These are phyloP conservation scores for Oedothorax gibbosus DNA, from an alignment of 1,140 invertebrate species.

Conservation along the genomic window DNA sequence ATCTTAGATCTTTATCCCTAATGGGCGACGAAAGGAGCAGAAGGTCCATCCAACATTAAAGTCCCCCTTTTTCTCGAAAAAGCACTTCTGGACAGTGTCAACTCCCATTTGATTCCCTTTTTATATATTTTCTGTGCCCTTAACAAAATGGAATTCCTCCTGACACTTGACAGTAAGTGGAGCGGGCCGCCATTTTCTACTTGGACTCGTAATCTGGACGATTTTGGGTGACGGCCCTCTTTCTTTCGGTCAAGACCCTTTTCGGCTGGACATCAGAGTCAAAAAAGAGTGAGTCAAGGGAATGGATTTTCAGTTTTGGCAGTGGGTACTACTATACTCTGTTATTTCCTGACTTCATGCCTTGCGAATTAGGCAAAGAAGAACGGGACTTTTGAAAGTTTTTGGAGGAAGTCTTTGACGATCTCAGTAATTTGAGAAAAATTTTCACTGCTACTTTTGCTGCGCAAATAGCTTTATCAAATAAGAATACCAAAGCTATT, in stretches of 20 bases:
- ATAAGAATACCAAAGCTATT: no score
- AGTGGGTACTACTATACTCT: neutral
- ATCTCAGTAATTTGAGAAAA: no score
- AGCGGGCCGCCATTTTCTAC: slow-evolving; percentile 40
- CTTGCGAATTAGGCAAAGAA: no score
- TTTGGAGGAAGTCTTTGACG: no score
- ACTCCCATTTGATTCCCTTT: slow-evolving; percentile 55
- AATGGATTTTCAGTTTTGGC: neutral
- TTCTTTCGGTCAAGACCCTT: neutral
- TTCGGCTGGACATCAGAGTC: slow-evolving; percentile 7
- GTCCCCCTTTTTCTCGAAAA: slow-evolving; percentile 40
- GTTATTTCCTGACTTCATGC: neutral
- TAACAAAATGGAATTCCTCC: slow-evolving; percentile 57
- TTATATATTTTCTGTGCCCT: slow-evolving; percentile 43
- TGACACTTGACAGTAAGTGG: slow-evolving; percentile 57
- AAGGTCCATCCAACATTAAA: neutral
- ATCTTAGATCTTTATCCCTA: slow-evolving; percentile 50
- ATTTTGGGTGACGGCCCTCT: neutral
- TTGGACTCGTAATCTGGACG: slow-evolving; percentile 9
- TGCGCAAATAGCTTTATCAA: no score
- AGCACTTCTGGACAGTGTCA: slow-evolving; percentile 51
- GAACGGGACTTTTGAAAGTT: no score
- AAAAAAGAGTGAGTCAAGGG: slow-evolving; percentile 6
- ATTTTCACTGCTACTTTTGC: no score
- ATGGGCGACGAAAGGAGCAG: slow-evolving; percentile 29